Conservation (phyloP, 2,888 invertebrate genomes). For the Agriopis leucophaearia region DNA sequence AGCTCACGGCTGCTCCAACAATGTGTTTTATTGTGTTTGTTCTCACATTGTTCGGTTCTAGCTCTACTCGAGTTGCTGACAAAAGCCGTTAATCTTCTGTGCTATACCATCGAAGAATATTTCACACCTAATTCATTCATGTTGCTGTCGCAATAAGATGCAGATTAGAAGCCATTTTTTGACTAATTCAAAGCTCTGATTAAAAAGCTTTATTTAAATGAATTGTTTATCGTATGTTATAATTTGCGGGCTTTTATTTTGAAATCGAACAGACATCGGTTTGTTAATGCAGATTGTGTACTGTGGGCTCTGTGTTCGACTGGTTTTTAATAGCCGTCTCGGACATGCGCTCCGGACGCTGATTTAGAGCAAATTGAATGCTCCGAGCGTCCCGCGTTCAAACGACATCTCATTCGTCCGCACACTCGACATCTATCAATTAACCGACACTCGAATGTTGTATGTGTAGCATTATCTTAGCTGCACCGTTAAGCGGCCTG, state of each 20-base stretch:
- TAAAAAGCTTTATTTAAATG: conserved; percentile 49
- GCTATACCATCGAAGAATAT: conserved; percentile 10
- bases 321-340: conserved; percentile 72
- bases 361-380: conserved; percentile 79
- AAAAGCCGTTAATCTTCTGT: conserved; percentile 39
- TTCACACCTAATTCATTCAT: conserved; percentile 19
- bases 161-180: conserved; percentile 36
- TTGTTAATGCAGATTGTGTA: conserved; percentile 72
- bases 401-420: conserved; percentile 67
- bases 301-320: conserved; percentile 62
- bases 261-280: conserved; percentile 61
- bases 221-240: conserved; percentile 51
- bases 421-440: conserved; percentile 68
- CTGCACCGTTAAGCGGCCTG: conserved; percentile 54
- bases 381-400: conserved; percentile 61
- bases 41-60: conserved; percentile 44
- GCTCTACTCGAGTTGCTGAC: conserved; percentile 29
- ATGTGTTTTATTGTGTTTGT: conserved; percentile 54
- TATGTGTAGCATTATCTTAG: conserved; percentile 52
- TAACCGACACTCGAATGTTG: conserved; percentile 61
- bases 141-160: conserved; percentile 15
- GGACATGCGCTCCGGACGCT: conserved; percentile 61
- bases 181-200: conserved; percentile 44
- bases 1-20: conserved; percentile 45
- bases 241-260: conserved; percentile 55